Evolutionary conservation across 1,140 invertebrate genomes (phyloP).

Genomic region (Pissodes strobi): DNA sequence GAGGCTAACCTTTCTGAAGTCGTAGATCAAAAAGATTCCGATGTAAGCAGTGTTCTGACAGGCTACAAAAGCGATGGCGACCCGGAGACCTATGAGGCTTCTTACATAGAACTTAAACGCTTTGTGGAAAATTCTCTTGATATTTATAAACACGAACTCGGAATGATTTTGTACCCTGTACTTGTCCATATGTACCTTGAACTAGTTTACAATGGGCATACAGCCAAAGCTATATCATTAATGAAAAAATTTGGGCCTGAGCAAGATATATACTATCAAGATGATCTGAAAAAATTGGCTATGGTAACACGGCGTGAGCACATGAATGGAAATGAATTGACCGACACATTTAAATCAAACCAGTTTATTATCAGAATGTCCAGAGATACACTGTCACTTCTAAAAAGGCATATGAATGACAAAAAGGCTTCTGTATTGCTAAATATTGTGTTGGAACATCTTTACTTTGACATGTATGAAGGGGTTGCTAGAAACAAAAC

Average conservation of each 20-base stretch:
- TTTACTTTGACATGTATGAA: conserved; percentile 96
- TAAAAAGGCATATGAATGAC: conserved; percentile 92
- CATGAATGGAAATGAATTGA: conserved; percentile 87
- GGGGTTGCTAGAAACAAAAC: conserved; percentile 89
- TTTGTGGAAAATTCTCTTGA: conserved; percentile 93
- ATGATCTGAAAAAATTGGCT: conserved; percentile 80
- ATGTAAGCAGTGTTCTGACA: conserved; percentile 81
- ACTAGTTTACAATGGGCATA: conserved; percentile 89
- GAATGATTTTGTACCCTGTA: conserved; percentile 90
- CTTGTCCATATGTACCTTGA: conserved; percentile 97
- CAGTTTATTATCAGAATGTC: conserved; percentile 95
- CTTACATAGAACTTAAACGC: conserved; percentile 83
- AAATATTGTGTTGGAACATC: conserved; percentile 92
- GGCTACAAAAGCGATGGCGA: conserved; percentile 91
- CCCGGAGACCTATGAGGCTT: conserved; percentile 85
- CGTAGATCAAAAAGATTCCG: conserved; percentile 69
- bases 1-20: conserved; percentile 78
- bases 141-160: conserved; percentile 92
- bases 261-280: conserved; percentile 87
- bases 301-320: conserved; percentile 85
- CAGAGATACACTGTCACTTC: conserved; percentile 86
- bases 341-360: conserved; percentile 89
- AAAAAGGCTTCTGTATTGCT: conserved; percentile 85
- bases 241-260: conserved; percentile 80
- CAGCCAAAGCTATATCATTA: conserved; percentile 76